phyloP scores from a whole-genome alignment of 2,113 vertebrate genomes.

The Anoura caudifer region DNA sequence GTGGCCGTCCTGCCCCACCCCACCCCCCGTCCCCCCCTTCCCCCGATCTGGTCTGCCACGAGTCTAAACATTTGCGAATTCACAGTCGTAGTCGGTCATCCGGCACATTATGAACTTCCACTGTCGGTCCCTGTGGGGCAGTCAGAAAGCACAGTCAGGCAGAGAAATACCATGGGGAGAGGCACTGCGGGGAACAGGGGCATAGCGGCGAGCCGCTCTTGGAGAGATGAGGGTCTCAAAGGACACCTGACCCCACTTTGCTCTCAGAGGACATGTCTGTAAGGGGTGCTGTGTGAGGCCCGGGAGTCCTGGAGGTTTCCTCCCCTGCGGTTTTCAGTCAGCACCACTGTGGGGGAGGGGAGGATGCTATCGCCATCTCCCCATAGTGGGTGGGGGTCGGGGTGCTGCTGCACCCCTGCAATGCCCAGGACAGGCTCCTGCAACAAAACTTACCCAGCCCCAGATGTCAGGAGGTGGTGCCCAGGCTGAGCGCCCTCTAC shows the following conservation, averaged over 20 bases:
- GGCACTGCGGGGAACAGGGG: rapidly evolving
- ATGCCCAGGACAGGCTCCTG: too few species aligned
- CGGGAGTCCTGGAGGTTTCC: background rate
- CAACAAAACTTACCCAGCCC: too few species aligned
- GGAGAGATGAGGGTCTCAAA: background rate
- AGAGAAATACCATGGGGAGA: background rate
- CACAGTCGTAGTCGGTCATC: constrained; percentile 95
- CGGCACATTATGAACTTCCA: constrained; percentile 99
- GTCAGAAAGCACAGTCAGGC: background rate
- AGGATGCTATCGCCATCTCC: too few species aligned
- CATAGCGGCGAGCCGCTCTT: background rate
- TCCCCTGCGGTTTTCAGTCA: too few species aligned
- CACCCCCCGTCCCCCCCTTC: background rate
- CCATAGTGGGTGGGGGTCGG: too few species aligned
- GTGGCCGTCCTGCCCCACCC: background rate
- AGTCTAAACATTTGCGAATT: constrained; percentile 90
- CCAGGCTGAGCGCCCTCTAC: too few species aligned
- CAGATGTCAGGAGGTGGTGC: too few species aligned
- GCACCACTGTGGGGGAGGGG: too few species aligned
- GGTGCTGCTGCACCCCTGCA: too few species aligned
- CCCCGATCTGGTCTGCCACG: background rate
- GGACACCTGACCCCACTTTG: background rate
- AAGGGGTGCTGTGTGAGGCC: background rate
- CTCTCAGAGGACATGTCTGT: background rate
- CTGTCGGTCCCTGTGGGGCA: constrained; percentile 92